phyloP scores from a whole-genome alignment of 2,113 vertebrate genomes.

The Crotophaga sulcirostris region DNA sequence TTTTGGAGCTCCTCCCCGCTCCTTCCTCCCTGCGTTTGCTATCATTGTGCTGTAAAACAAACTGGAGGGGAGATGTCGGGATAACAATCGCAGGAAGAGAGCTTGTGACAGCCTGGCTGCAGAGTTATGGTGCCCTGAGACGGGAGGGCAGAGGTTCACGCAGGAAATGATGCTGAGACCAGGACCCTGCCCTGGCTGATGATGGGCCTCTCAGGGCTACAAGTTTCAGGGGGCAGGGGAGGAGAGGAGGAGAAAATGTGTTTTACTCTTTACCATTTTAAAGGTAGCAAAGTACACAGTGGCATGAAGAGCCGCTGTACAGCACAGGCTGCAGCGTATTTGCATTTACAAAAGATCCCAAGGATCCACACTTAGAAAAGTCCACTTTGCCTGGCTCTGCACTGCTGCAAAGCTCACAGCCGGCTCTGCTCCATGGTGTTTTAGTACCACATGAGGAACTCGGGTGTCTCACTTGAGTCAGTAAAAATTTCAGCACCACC shows the following conservation, averaged over 20 bases:
- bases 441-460: not conserved
- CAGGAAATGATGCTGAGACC: not conserved
- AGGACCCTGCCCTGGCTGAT: not conserved
- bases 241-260: not conserved
- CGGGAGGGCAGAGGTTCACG: not conserved
- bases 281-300: not conserved
- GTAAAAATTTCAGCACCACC: not conserved
- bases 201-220: not conserved
- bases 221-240: not conserved
- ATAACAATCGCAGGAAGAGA: constrained; percentile 53
- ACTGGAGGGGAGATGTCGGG: constrained; percentile 5
- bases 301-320: not conserved
- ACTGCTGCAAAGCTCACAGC: not conserved
- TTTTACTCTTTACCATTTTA: not conserved
- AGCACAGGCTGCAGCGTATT: not conserved
- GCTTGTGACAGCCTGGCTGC: not conserved
- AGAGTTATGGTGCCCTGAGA: constrained; percentile 25
- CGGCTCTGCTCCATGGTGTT: fast-evolving
- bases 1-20: not conserved
- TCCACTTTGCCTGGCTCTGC: not conserved
- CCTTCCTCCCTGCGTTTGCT: constrained; percentile 12
- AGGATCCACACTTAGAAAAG: not conserved
- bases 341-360: not conserved
- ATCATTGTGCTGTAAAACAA: constrained; percentile 20
- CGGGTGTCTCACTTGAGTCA: fast-evolving